Evolutionary conservation across 2,113 vertebrate species (phyloP), one percentile per base, ranked within the genome.

Genomic region (Synchiropus splendidus): DNA sequence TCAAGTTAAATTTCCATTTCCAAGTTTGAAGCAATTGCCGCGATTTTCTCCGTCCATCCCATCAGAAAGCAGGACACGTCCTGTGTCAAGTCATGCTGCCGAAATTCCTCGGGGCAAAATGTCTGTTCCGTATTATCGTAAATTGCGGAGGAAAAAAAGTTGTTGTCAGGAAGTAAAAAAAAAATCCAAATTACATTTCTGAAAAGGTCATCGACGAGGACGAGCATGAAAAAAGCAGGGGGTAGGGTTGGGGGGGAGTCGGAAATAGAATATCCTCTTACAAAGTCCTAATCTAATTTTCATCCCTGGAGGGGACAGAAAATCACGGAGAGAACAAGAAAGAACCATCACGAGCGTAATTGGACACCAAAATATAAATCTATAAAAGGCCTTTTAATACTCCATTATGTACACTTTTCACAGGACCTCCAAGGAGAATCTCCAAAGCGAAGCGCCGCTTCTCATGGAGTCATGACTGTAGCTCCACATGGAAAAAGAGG

Each of bases 331-430:
- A 81, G 60, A 74, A 77, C 72, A 71, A 80, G 76, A 82, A 65
- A 78, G 77, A 81, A 83, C 72, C 80, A 86, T 82, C 75, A 82
- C 75, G 76, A 80, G 75, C 65, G 79, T 78, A 85, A 83, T 74
- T 78, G 77, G 81, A 86, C 83, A 84, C 82, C 78, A 83, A 83
- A 86, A 86, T 84, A 85, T 80, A 86, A 84, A 86, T 86, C 84
- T 86, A 86, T 84, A 84, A 86, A 85, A 82, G 75, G 77, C 78
- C 76, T 83, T 83, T 86, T 85, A 84, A 80, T 82, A 85, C 83
- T 84, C 87, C 85, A 88, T 82, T 92, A 93, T 92, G 86, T 92
- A 94, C 91, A 93, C 72, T 89, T 89, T 90, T 88, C 87, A 91
- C 88, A 94, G 82, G 86, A 73, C 75, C 86, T 84, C 79, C 64